A percentile compares a stretch with the other conserved stretches of the same genome.
Evolutionary conservation across 2,113 vertebrate species (phyloP).

Genomic region (Gnathonemus echidnorhynchus): DNA sequence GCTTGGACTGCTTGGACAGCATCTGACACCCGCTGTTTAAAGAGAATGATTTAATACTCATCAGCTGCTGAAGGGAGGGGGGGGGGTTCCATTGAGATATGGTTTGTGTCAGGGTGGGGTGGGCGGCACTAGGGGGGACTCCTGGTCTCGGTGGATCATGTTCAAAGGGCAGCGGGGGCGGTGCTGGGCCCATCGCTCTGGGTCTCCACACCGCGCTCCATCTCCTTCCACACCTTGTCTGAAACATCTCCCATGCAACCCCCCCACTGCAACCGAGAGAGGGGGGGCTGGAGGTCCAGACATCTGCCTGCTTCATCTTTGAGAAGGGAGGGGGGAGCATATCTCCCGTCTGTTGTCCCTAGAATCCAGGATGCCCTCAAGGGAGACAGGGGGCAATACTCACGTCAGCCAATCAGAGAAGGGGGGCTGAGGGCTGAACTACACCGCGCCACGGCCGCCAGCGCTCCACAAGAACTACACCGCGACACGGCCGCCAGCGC

Average conservation of each 20-base stretch:
- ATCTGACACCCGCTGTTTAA: neutral
- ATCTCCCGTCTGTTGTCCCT: neutral
- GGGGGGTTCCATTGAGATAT: neutral
- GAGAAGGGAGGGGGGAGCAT: neutral
- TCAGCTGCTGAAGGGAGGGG: neutral
- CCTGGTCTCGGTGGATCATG: slow-evolving; percentile 35
- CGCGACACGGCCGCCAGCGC: too few relatives aligned
- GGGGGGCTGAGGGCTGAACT: neutral
- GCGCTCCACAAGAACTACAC: too few relatives aligned
- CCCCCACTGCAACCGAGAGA: neutral
- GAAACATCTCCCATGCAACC: neutral
- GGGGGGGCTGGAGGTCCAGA: neutral
- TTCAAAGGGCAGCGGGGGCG: slow-evolving; percentile 31
- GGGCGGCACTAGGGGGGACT: neutral
- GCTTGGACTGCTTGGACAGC: neutral
- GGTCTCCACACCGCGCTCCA: neutral
- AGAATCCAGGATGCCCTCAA: neutral
- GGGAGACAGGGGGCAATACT: neutral
- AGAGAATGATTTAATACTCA: slow-evolving; percentile 10
- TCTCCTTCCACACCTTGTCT: neutral
- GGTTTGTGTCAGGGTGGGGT: neutral
- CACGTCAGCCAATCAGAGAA: neutral
- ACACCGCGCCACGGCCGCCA: too few relatives aligned
- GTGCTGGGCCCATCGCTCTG: neutral
- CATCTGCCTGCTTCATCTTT: neutral